Evolutionary conservation across 2,888 invertebrate species (phyloP).

Genomic region (Drosophila meridionalis): DNA sequence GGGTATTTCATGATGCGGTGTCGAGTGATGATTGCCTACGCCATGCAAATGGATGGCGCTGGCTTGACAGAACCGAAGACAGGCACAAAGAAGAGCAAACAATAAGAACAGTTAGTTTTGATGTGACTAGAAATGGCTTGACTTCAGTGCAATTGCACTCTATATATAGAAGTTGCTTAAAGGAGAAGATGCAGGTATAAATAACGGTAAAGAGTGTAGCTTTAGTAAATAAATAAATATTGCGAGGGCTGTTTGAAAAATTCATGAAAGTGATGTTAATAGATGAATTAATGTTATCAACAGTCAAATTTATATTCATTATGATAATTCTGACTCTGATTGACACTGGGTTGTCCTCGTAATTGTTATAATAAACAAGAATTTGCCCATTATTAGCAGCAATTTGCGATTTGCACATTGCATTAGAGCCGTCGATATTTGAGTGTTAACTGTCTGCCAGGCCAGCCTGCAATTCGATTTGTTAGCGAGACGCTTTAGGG

Average conservation of each 20-base stretch:
- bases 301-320: not conserved
- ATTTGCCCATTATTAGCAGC: not conserved
- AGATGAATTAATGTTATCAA: no score
- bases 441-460: conserved; percentile 29
- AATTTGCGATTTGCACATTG: conserved; percentile 25
- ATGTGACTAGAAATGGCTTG: not conserved
- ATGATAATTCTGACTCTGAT: not conserved
- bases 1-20: not conserved
- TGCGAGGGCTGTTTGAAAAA: not conserved
- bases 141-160: conserved; percentile 5
- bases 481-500: conserved; percentile 11
- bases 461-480: conserved; percentile 22
- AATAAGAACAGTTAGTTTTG: conserved; percentile 10
- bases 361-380: conserved; percentile 20
- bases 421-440: conserved; percentile 26
- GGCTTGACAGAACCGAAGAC: not conserved
- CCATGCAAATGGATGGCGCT: not conserved
- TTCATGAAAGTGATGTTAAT: not conserved
- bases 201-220: not conserved
- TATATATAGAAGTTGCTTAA: not conserved
- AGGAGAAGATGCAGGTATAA: not conserved
- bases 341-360: not conserved
- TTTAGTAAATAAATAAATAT: not conserved
- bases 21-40: not conserved
- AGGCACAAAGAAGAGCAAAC: not conserved